Evolutionary conservation across 2,113 vertebrate species (phyloP), one percentile per base, ranked within the genome.

Genomic region (Notothenia rossii): DNA sequence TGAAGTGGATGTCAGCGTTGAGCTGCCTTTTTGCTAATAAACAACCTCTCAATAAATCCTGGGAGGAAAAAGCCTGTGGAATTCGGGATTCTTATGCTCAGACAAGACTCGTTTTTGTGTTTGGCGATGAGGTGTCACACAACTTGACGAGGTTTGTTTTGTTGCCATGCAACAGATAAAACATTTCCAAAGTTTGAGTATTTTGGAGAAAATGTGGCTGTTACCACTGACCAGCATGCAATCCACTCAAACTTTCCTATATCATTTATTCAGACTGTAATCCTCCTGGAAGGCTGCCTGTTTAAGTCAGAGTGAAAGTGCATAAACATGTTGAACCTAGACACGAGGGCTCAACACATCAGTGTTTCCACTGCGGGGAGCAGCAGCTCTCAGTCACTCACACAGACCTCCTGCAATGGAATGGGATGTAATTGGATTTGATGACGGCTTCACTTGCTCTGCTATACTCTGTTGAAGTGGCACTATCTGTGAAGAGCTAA

Each of bases 101-200:
- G 36, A 51, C 25, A 45, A 58, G 51, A 55, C 72, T 79, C 3
- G 14, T 70, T 70, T 53, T 56, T 64, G 40, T 79, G 20, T 59
- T 10, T 18, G 40, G 63, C 65, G 48, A 79, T 51, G 29, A 55
- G 67, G 54, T 67, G 64, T 83, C 74, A 17, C 72, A 46, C 72
- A 43, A 65, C 64, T 40, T 77, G 74, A 81, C n/a, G 0, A 64
- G 45, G 75, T 86, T 89, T 89, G 82, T 86, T 88, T 77, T 81
- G 90, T 90, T 89, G 76, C 88, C 67, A 36, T 68, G 88, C 77
- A 88, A 90, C 86, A 63, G 60, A 85, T 84, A 67, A 81, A 89
- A 85, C 85, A 89, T 65, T 86, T 85, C 72, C 73, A 83, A 66
- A 67, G 78, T 69, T 48, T 63, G 63, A 81, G 71, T 72, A 49